Evolutionary conservation across 1,140 invertebrate species (phyloP), one percentile per base, ranked within the genome.

Genomic region (Riptortus pedestris): DNA sequence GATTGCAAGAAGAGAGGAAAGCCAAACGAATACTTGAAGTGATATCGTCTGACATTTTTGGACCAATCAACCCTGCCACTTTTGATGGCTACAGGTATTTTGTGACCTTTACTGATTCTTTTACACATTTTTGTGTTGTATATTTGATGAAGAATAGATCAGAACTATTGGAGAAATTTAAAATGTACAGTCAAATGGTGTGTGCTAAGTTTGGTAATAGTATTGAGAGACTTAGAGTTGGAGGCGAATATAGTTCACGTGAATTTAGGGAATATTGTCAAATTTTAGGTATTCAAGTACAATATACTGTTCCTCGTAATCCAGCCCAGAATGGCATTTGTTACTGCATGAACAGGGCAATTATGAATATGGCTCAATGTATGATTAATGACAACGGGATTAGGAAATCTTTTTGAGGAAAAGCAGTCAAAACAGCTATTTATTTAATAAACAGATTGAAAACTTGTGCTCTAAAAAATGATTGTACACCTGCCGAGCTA

Each of bases 81-180:
- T 45, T 68, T 52, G 70, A 71, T 60, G 69, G 69, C 7, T 67
- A 70, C 22, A 67, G 63, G 7, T 77, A 76, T 59, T 68, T 76
- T 65, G 28, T 77, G 12, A 70, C 68, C n/a, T n/a, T n/a, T 26
- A 71, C 73, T 45, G 75, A 77, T 66, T 73, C 77, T 58, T 71
- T 59, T 45, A 71, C 72, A 0, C 69, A 72, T 45, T 74, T 72
- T 60, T 70, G 71, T 64, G 71, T 69, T 64, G 69, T 75, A n/a
- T 72, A 73, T 62, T 68, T 77, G 55, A 55, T 79, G n/a, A 73
- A 72, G 45, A 67, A 69, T 1, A 79, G 78, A 69, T 69, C 57
- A 58, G 69, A 75, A 31, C 73, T 75, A 1, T 67, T 73, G 12
- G 48, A 72, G 11, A 70, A 70, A 65, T 74, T 76, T 43, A 68